Evolutionary conservation across 2,113 vertebrate species (phyloP), one percentile per base, ranked within the genome.

Genomic region (Nycticryphes semicollaris): DNA sequence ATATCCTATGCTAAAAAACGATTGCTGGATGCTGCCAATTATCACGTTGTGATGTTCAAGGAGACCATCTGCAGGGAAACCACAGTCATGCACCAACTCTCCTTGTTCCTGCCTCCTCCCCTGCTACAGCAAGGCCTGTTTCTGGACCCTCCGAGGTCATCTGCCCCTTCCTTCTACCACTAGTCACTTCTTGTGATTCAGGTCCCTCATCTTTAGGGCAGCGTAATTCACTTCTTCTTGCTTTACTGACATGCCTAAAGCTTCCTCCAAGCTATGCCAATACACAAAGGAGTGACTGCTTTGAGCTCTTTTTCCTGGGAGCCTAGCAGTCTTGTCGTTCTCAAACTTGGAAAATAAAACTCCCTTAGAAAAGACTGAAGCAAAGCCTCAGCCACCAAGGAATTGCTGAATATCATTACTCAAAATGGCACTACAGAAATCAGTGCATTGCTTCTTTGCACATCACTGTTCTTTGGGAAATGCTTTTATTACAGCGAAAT

Each of bases 71-170:
- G 0, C 39, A 77, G 37, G 35, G 16, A 51, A 86, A 53, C 6
- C 1, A 1, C 9, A 6, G 47, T 1, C 7, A 8, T 13, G n/a
- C 25, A 41, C 1, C 0, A 3, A 54, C 14, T 22, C 22, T 3
- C 22, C n/a, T 56, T 10, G 1, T 21, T 84, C 35, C 50, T 77
- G 24, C 31, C 33, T 57, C 59, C 14, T 84, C 18, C 22, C 17
- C 47, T 86, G 27, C 54, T 77, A 31, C 45, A 84, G 28, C 25
- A 47, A 77, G 15, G 33, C 12, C 68, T 37, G 25, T 7, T 57
- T 56, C 9, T 50, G 60, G 31, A 87, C 22, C 2, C 25, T 84
- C 25, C 1, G 6, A 77, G 47, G 9, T 64, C 72, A 78, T 41
- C 35, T 84, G 25, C 12, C 39, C 66, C 73, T 64, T 84, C 18